Conservation (phyloP, 2,888 invertebrate species). For the Drosophila paracracens region DNA sequence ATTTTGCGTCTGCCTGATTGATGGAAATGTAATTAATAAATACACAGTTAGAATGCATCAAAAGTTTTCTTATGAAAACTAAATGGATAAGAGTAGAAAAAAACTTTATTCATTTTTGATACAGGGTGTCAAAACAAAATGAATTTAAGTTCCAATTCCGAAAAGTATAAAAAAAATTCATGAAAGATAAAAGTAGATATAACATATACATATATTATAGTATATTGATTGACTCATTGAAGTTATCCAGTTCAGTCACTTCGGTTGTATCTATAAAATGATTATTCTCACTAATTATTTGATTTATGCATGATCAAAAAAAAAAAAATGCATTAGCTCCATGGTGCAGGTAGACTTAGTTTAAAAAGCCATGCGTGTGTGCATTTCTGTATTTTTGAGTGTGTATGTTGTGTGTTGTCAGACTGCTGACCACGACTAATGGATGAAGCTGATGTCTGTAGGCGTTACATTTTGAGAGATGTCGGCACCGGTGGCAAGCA, state of each 20-base stretch:
- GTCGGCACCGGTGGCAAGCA: slow-evolving; percentile 27
- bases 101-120: too few relatives aligned
- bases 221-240: not conserved
- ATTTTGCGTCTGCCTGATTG: not conserved
- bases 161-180: too few relatives aligned
- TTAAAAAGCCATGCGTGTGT: slow-evolving; percentile 24
- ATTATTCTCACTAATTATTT: not conserved
- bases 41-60: not conserved
- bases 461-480: slow-evolving; percentile 32
- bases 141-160: too few relatives aligned
- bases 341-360: slow-evolving; percentile 5
- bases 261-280: not conserved
- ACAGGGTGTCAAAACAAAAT: too few relatives aligned
- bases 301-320: not conserved
- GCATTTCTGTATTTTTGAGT: slow-evolving; percentile 15
- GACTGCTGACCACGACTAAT: slow-evolving; percentile 57
- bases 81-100: not conserved
- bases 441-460: slow-evolving; percentile 35
- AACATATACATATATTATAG: not conserved
- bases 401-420: slow-evolving; percentile 19
- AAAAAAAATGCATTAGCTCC: not conserved
- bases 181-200: not conserved
- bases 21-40: not conserved
- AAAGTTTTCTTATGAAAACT: not conserved
- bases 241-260: not conserved